Evolutionary conservation across 2,113 vertebrate species (phyloP), one percentile per base, ranked within the genome.

Genomic region (Charina bottae): DNA sequence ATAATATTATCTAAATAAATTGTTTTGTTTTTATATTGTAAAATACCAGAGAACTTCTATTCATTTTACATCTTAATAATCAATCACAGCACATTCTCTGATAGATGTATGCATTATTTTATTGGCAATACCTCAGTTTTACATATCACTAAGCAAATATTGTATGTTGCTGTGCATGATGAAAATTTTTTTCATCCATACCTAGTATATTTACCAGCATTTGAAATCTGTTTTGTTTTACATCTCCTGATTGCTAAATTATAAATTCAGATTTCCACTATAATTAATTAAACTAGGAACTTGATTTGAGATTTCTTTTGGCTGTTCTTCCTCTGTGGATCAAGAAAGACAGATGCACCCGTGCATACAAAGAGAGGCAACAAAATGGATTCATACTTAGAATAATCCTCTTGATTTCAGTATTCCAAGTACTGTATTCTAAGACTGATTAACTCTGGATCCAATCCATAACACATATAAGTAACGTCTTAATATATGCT

Each of bases 21-120:
- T 19, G 1, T 49, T 62, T 90, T 53, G 13, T 54, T 64, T 68
- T 24, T 46, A 4, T 21, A 83, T 0, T 85, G 11, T 90, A 62
- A 91, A 92, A 56, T 95, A 90, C 92, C 64, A 1, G 6, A 64
- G 15, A 83, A 84, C 62, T 42, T 92, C 94, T 93, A 94, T 95
- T 84, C 53, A 84, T 28, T 92, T 93, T 95, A 88, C 53, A 58
- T 26, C 46, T 92, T 95, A 90, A 88, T 87, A 91, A 59, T 95
- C 87, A 93, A 55, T 94, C 90, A 89, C 1, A 93, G 72, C 83
- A 87, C 64, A 37, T 56, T 49, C 89, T 68, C 62, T 93, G 91
- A 92, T 89, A 94, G 92, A 42, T 93, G 72, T 85, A 6, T 46
- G 56, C 72, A 92, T 93, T 88, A 83, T 56, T 89, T 55, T 91